These are phyloP conservation scores for Tylochromis polylepis DNA, from an alignment of 2,113 vertebrate species.

Conservation along the genomic window DNA sequence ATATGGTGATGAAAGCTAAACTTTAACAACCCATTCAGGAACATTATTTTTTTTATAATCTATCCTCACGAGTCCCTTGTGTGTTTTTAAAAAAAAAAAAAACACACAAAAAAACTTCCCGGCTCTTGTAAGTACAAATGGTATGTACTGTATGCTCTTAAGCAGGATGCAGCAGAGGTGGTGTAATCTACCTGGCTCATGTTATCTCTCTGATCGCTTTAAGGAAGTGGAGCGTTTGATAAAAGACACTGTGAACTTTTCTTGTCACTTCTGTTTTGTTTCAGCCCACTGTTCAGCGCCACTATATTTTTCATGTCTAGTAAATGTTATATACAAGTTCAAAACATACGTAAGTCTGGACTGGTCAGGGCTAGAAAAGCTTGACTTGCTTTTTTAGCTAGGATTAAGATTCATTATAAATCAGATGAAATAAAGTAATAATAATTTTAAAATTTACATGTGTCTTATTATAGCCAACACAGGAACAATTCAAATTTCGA, in stretches of 20 bases:
- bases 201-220: not conserved
- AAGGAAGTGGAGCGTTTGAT: not conserved
- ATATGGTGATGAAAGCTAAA: not conserved
- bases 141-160: not conserved
- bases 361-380: not conserved
- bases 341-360: not conserved
- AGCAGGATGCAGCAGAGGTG: not conserved
- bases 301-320: not conserved
- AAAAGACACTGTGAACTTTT: not conserved
- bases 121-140: not conserved
- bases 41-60: not conserved
- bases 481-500: not conserved
- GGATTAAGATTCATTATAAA: not conserved
- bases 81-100: not conserved
- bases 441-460: not conserved
- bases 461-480: not conserved
- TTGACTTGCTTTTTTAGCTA: not conserved
- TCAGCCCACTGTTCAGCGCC: not conserved
- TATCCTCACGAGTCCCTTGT: not conserved
- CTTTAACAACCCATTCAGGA: not conserved
- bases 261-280: not conserved
- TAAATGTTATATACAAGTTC: not conserved
- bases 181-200: not conserved
- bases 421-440: not conserved
- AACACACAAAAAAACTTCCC: accelerated